Conservation (phyloP, 2,113 vertebrate species). For the Limnothrissa miodon region DNA sequence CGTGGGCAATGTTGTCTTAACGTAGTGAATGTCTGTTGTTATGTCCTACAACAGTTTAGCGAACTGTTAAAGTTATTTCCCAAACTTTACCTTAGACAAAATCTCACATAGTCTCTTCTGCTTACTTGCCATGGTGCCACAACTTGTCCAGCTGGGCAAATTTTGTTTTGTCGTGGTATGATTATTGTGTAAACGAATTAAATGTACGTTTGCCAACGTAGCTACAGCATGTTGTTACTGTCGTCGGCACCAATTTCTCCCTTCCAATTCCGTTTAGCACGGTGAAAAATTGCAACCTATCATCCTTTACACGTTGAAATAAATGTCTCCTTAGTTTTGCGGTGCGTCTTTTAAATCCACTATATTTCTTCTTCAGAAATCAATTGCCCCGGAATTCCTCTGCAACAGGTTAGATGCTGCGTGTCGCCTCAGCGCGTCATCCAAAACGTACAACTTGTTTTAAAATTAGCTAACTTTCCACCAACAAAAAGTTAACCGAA, state of each 20-base stretch:
- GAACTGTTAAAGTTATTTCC: constrained; percentile 27
- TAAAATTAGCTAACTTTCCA: background rate
- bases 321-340: background rate
- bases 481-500: background rate
- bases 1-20: constrained; percentile 23
- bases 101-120: constrained; percentile 48
- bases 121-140: constrained; percentile 14
- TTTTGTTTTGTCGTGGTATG: background rate
- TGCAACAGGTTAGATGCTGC: background rate
- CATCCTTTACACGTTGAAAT: background rate
- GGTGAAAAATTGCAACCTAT: background rate
- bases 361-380: background rate
- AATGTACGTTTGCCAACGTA: constrained; percentile 31
- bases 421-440: background rate
- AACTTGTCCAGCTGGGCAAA: background rate
- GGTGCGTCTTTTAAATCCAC: background rate
- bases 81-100: constrained; percentile 48
- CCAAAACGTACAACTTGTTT: background rate
- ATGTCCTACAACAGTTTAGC: background rate
- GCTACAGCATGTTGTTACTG: constrained; percentile 37
- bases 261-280: background rate
- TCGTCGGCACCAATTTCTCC: background rate
- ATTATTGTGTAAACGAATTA: background rate
- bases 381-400: background rate
- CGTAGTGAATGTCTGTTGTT: constrained; percentile 37